Evolutionary conservation across 2,888 invertebrate genomes (phyloP).

Genomic region (Tupiocoris notatus): DNA sequence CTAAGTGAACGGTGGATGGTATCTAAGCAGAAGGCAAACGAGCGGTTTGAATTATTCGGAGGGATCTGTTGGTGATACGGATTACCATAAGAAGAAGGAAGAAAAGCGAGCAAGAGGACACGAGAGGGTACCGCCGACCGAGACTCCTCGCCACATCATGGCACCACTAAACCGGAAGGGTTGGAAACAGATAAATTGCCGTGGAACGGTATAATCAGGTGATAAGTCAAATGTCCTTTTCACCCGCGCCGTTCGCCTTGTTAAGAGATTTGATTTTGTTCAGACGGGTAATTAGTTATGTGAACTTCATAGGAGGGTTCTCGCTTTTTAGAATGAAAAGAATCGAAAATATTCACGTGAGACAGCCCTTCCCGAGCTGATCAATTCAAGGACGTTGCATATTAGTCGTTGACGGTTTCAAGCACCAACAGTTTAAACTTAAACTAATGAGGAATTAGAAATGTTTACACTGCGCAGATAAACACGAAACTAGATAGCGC

Average conservation of each 20-base stretch:
- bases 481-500: too few species aligned
- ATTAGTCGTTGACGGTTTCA: too few species aligned
- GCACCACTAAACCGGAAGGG: constrained; percentile 14
- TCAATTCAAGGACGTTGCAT: too few species aligned
- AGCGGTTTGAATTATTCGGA: constrained; percentile 32
- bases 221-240: constrained; percentile 42
- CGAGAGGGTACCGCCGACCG: not conserved
- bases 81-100: constrained; percentile 40
- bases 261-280: constrained; percentile 35
- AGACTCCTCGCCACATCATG: not conserved
- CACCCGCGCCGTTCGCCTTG: constrained; percentile 29
- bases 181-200: constrained; percentile 31
- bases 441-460: too few species aligned
- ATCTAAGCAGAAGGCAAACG: constrained; percentile 13
- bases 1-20: constrained; percentile 6
- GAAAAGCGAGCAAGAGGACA: not conserved
- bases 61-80: not conserved
- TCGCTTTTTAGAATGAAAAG: not conserved
- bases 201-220: constrained; percentile 42
- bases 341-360: too few species aligned
- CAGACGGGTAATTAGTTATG: constrained; percentile 40
- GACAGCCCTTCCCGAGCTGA: too few species aligned
- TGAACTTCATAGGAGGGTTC: not conserved
- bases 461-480: too few species aligned
- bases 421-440: too few species aligned